Percentiles rank a stretch among this genome's conserved stretches.
These are phyloP conservation scores for Blastobasis adustella DNA, from an alignment of 2,888 invertebrate genomes.

Conservation along the genomic window DNA sequence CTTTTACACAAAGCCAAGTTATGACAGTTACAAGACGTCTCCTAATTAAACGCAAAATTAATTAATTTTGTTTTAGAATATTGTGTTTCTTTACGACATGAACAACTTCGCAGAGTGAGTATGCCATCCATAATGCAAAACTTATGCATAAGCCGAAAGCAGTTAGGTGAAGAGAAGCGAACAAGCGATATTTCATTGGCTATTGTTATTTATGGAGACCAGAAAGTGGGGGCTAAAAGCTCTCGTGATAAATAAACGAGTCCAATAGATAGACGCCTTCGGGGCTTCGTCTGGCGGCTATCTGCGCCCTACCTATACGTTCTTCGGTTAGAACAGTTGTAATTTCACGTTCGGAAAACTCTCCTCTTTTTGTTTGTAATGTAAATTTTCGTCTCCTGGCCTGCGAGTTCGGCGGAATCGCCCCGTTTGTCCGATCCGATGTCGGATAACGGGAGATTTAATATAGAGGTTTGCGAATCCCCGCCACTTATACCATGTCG, in stretches of 20 bases:
- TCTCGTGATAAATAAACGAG: constrained; percentile 36
- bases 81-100: no score
- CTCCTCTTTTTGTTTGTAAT: constrained; percentile 49
- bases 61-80: no score
- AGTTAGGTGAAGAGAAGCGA: background rate
- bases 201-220: constrained; percentile 23
- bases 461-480: constrained; percentile 38
- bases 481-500: constrained; percentile 32
- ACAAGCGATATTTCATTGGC: constrained; percentile 22
- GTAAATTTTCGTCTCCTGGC: constrained; percentile 50
- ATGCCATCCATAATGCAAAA: constrained; percentile 1
- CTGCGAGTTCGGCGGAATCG: constrained; percentile 39
- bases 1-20: no score
- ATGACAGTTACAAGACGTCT: no score
- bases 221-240: constrained; percentile 27
- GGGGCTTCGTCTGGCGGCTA: constrained; percentile 33
- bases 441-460: constrained; percentile 50
- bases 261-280: constrained; percentile 7
- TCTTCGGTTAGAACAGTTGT: constrained; percentile 23
- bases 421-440: constrained; percentile 46
- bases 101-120: background rate
- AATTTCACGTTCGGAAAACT: constrained; percentile 48
- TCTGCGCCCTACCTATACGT: constrained; percentile 27
- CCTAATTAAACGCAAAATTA: no score
- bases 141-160: no score